phyloP scores from a whole-genome alignment of 2,888 invertebrate genomes.

The Archips crataeganus region DNA sequence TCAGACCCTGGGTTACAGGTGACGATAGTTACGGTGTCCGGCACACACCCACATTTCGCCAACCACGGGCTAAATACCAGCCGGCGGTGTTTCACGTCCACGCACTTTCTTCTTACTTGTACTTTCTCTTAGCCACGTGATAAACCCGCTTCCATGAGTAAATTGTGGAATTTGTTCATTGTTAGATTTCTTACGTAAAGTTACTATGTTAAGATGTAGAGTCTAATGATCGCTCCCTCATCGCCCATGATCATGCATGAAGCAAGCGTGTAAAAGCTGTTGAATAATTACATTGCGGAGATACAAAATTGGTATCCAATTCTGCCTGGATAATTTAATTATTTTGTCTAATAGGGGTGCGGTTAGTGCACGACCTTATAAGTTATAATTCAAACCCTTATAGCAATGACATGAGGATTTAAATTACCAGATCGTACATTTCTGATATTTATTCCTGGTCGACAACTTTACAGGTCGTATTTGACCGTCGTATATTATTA shows the following conservation, averaged over 20 bases:
- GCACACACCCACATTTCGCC: conserved; percentile 62
- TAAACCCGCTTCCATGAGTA: conserved; percentile 44
- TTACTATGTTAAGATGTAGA: not conserved
- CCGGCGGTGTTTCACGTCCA: conserved; percentile 53
- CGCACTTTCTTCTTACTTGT: conserved; percentile 79
- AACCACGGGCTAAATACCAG: conserved; percentile 31
- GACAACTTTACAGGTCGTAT: too few relatives aligned
- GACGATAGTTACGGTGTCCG: conserved; percentile 27
- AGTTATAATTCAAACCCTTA: too few relatives aligned
- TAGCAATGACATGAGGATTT: too few relatives aligned
- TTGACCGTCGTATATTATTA: too few relatives aligned
- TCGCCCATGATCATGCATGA: not conserved
- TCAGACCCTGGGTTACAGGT: conserved; percentile 6
- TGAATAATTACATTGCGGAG: not conserved
- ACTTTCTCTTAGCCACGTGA: conserved; percentile 68
- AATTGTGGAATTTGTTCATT: conserved; percentile 40
- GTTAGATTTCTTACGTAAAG: conserved; percentile 16
- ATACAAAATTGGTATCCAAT: not conserved
- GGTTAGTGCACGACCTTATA: too few relatives aligned
- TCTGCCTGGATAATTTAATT: not conserved
- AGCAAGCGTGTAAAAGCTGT: not conserved
- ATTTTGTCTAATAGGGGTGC: not conserved
- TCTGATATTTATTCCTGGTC: too few relatives aligned
- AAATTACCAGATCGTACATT: too few relatives aligned
- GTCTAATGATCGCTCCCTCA: not conserved